A percentile compares a stretch with the other conserved stretches of the same genome.
phyloP scores from a whole-genome alignment of 2,888 invertebrate genomes.

The Macrosoma leucophasiata region DNA sequence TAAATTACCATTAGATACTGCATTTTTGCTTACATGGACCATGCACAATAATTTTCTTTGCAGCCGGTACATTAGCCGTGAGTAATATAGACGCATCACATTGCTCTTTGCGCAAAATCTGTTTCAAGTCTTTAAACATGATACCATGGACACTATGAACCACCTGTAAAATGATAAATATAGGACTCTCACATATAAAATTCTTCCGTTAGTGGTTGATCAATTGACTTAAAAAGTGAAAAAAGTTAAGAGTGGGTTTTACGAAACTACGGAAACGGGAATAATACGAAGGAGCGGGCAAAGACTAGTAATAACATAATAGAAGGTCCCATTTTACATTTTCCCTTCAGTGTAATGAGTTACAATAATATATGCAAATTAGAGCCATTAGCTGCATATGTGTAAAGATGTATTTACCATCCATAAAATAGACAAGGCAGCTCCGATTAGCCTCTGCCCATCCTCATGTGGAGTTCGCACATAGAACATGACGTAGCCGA shows the following conservation, averaged over 20 bases:
- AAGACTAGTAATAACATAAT: too few species aligned
- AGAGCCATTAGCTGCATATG: too few species aligned
- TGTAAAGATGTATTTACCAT: slow-evolving; percentile 86
- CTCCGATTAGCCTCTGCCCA: slow-evolving; percentile 94
- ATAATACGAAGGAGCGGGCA: too few species aligned
- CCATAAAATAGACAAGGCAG: slow-evolving; percentile 96
- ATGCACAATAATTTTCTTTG: slow-evolving; percentile 98
- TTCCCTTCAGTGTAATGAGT: too few species aligned
- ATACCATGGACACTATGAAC: slow-evolving; percentile 99
- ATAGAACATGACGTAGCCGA: slow-evolving; percentile 99
- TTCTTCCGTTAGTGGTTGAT: too few species aligned
- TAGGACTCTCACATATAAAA: too few species aligned
- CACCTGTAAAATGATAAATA: slow-evolving; percentile 76
- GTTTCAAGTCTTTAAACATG: slow-evolving; percentile 99
- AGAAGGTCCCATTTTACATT: too few species aligned
- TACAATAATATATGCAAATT: too few species aligned
- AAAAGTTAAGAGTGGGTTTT: too few species aligned
- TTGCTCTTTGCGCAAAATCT: slow-evolving; percentile 98
- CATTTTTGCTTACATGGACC: slow-evolving; percentile 75
- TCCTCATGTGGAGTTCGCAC: slow-evolving; percentile 97
- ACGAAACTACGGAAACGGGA: too few species aligned
- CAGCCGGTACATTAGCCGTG: slow-evolving; percentile 99
- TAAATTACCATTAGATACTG: neutral
- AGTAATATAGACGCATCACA: slow-evolving; percentile 98
- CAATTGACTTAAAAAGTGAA: too few species aligned